These are phyloP conservation scores for Podarcis siculus DNA, from an alignment of 2,797 vertebrate species.

Conservation along the genomic window DNA sequence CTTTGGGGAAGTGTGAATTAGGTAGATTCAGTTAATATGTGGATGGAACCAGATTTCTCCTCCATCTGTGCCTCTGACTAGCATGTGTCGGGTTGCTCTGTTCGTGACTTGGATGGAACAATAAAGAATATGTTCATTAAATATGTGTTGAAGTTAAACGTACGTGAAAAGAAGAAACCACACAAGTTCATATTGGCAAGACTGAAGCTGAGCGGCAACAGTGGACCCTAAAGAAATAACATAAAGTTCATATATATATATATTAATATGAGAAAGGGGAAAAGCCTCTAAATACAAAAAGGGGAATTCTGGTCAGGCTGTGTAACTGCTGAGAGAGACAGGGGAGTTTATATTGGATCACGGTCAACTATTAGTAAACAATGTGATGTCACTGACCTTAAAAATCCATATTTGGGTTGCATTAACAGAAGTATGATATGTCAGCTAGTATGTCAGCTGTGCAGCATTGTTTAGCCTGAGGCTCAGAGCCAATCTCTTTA, in stretches of 20 bases:
- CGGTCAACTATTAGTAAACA: not conserved
- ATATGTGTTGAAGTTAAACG: too few relatives aligned
- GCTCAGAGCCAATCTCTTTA: not conserved
- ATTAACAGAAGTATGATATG: not conserved
- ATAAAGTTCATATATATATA: not conserved
- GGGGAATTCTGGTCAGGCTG: not conserved
- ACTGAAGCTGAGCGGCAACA: not conserved
- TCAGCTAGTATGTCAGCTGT: not conserved
- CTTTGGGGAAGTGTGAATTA: too few relatives aligned
- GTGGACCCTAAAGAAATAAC: not conserved
- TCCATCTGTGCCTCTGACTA: too few relatives aligned
- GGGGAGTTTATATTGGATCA: slow-evolving; percentile 13
- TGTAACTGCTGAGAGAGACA: not conserved
- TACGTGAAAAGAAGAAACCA: too few relatives aligned
- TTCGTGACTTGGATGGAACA: too few relatives aligned
- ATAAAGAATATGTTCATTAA: too few relatives aligned
- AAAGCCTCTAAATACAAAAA: not conserved
- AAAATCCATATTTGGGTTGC: not conserved
- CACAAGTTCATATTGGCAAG: not conserved
- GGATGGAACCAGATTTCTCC: too few relatives aligned
- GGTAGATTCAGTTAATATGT: too few relatives aligned
- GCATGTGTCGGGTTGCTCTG: too few relatives aligned
- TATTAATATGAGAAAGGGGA: not conserved
- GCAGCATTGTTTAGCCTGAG: not conserved
- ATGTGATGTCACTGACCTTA: not conserved